Conservation (phyloP, 2,797 vertebrate species). For the Mormyrops boulengeri region DNA sequence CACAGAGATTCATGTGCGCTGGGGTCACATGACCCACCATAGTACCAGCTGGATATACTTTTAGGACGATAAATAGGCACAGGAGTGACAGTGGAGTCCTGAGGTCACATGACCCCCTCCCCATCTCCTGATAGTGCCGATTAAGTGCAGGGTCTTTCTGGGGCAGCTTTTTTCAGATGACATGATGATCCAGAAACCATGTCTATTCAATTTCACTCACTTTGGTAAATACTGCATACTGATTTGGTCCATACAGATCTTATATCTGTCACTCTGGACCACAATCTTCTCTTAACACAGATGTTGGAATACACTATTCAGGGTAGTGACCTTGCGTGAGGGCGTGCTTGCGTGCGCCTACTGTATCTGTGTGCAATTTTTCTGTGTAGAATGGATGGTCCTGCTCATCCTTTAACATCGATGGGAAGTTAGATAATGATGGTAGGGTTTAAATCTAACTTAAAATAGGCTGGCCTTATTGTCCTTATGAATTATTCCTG, state of each 20-base stretch:
- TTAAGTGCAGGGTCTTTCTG: background rate
- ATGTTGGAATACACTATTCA: background rate
- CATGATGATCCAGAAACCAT: background rate
- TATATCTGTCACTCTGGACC: background rate
- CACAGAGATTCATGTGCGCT: background rate
- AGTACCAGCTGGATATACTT: background rate
- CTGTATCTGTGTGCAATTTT: background rate
- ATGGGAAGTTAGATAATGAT: background rate
- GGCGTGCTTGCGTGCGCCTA: background rate
- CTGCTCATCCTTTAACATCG: background rate
- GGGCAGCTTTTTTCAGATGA: background rate
- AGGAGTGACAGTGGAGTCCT: background rate
- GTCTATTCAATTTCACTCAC: background rate
- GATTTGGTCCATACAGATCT: background rate
- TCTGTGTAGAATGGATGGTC: background rate
- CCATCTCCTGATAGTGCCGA: background rate
- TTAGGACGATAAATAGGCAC: background rate
- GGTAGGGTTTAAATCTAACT: background rate
- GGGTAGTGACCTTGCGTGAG: background rate
- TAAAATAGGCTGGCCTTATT: background rate
- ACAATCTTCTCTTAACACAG: background rate
- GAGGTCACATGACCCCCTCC: background rate
- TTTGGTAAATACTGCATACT: background rate
- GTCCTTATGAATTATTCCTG: background rate
- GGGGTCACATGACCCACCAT: background rate